Base-by-base conservation (phyloP, 2,113 vertebrate species). In the Solea solea region DNA sequence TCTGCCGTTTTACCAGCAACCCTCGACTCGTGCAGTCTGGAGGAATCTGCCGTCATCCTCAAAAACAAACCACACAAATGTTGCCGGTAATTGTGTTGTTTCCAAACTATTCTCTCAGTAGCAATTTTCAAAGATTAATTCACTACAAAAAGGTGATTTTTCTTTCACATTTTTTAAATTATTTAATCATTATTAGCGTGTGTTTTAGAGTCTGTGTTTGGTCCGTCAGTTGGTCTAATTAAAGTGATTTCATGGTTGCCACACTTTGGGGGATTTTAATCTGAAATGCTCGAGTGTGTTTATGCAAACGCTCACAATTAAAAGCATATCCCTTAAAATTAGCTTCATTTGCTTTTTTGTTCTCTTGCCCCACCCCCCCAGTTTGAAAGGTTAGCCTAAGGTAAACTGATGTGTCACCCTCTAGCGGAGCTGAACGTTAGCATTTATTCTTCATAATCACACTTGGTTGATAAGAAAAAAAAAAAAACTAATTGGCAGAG, bases 371-470 rank as follows among this genome's bases (percentile, higher is more conserved):
- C 49, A 63, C 69, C 74, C 76, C 68, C 75, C 48, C 75, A 88
- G 66, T 88, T 88, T 67, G 74, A 90, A 89, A 88, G 77, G 73
- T 69, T 77, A 42, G 89, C 91, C 90, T 83, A 79, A 81, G 84
- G 88, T 92, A 86, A 86, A 91, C 85, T 81, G 81, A 87, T 80
- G 83, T 81, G 75, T 84, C 82, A 76, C 84, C 82, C 83, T 90
- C 88, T 88, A 90, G 65, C 91, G 86, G 86, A 93, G 92, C 87
- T 46, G 86, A 92, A 90, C 87, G 53, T 60, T 71, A 74, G 82
- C 87, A 86, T 90, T 91, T 91, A 89, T 90, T 89, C 85, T 82
- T 86, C 85, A 88, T 92, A 91, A 92, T 92, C 91, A 91, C 89
- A 77, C 89, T 86, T 82, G 80, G 63, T 88, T 21, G 21, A 21